phyloP scores from a whole-genome alignment of 1,140 invertebrate species.

The Myzus persicae region DNA sequence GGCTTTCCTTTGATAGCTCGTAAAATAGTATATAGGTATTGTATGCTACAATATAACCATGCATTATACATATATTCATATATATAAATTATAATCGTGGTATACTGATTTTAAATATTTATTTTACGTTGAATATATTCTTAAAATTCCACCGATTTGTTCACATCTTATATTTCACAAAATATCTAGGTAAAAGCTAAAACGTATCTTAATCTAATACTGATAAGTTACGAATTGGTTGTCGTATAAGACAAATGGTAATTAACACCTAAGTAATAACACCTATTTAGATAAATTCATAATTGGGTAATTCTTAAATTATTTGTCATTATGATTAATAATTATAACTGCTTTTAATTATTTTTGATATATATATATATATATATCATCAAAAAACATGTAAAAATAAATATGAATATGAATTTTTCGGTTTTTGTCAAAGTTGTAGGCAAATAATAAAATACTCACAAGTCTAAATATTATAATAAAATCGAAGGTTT shows the following conservation, averaged over 20 bases:
- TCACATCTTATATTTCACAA: neutral
- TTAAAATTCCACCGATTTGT: neutral
- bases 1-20: neutral
- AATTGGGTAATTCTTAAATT: neutral
- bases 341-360: neutral
- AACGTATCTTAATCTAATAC: neutral
- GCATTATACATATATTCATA: neutral
- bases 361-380: no score
- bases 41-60: neutral
- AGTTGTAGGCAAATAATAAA: no score
- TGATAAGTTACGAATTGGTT: neutral
- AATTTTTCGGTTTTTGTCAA: no score
- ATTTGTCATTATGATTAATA: neutral
- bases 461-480: no score
- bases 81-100: neutral
- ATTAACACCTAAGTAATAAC: no score
- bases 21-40: neutral
- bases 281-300: neutral
- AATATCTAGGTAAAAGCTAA: neutral
- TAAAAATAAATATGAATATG: no score
- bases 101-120: neutral
- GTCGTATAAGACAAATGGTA: neutral
- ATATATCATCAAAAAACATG: no score
- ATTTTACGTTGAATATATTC: neutral
- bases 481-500: no score